Evolutionary conservation across 2,797 vertebrate species (phyloP).

Genomic region (Clarias laeviceps): DNA sequence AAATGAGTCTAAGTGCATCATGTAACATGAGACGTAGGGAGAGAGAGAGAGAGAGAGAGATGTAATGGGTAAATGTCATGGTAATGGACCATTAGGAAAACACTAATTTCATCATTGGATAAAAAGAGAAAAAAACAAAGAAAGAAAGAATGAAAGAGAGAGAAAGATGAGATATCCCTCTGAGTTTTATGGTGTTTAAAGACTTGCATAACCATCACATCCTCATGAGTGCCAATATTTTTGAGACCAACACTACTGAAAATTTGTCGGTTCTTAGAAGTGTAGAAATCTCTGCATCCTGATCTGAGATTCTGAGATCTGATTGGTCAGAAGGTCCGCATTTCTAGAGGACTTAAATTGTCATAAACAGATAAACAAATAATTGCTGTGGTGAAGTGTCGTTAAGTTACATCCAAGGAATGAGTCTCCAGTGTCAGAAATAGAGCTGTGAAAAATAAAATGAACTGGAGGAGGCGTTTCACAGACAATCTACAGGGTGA

Average conservation of each 20-base stretch:
- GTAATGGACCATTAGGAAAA: constrained; percentile 16
- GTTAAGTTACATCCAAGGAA: background rate
- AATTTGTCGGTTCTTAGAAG: background rate
- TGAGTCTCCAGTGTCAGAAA: background rate
- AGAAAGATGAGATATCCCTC: background rate
- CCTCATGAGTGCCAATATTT: background rate
- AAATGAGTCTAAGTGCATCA: constrained; percentile 17
- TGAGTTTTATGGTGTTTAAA: background rate
- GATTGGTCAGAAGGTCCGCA: background rate
- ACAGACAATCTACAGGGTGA: background rate
- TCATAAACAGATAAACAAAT: background rate
- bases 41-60: background rate
- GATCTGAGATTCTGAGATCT: background rate
- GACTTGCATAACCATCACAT: background rate
- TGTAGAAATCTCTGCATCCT: too few species aligned
- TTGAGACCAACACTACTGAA: background rate
- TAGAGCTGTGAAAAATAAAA: background rate
- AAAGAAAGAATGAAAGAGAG: background rate
- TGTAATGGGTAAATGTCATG: background rate
- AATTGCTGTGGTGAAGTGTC: background rate
- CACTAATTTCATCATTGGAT: background rate
- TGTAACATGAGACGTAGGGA: background rate
- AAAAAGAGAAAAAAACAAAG: background rate
- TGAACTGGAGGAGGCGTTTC: background rate
- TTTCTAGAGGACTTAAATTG: too few species aligned